These are phyloP conservation scores for Cyphomyrus plagiostoma DNA, from an alignment of 2,113 vertebrate species.

Conservation along the genomic window DNA sequence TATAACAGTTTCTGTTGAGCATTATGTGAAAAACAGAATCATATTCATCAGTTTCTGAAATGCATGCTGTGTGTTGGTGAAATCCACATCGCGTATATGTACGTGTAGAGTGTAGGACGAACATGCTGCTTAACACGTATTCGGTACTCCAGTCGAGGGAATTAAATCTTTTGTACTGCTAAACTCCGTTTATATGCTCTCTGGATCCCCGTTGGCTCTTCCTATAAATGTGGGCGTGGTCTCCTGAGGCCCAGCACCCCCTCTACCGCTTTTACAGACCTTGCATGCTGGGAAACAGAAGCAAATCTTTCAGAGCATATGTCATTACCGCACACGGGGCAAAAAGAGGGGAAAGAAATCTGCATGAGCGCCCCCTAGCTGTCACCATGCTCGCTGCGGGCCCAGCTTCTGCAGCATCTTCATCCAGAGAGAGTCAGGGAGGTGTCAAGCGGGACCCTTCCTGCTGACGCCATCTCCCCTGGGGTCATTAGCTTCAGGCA, in stretches of 20 bases:
- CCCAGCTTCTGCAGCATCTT: conserved; percentile 48
- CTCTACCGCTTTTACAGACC: background rate
- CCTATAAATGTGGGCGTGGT: background rate
- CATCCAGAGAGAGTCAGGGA: conserved; percentile 35
- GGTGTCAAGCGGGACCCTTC: conserved; percentile 27
- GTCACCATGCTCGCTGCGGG: background rate
- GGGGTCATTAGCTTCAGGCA: conserved; percentile 41
- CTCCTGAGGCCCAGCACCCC: background rate
- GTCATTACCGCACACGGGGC: background rate
- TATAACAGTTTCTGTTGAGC: background rate
- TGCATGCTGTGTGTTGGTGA: background rate
- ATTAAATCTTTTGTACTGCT: background rate
- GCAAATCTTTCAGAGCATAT: background rate
- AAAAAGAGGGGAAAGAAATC: background rate
- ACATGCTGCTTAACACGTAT: background rate
- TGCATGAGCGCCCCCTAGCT: background rate
- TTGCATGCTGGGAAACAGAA: background rate
- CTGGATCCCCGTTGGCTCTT: background rate
- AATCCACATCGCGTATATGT: background rate
- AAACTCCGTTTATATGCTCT: background rate
- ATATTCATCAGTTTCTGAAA: background rate
- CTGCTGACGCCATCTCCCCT: conserved; percentile 28
- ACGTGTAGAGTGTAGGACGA: background rate
- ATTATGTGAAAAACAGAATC: background rate
- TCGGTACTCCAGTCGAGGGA: background rate